These are phyloP conservation scores for Bombus breviceps DNA, from an alignment of 1,140 invertebrate species.

Conservation along the genomic window DNA sequence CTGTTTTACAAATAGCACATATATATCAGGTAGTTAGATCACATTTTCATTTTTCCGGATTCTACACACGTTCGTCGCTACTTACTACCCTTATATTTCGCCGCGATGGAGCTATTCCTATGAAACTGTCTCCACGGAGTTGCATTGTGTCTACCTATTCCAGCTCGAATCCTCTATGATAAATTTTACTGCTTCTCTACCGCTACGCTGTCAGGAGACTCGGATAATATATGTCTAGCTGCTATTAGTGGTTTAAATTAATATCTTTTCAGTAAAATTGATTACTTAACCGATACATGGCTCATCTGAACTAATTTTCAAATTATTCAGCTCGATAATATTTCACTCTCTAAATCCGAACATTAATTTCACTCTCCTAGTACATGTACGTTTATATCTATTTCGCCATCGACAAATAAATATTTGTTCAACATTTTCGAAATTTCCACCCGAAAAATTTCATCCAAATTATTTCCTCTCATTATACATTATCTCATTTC, in stretches of 20 bases:
- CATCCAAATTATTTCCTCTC: background rate
- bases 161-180: conserved; percentile 22
- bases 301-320: too few relatives aligned
- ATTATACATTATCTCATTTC: background rate
- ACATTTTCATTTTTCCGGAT: conserved; percentile 29
- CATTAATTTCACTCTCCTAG: too few relatives aligned
- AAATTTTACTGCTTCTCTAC: conserved; percentile 4
- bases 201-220: background rate
- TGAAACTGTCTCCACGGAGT: conserved; percentile 15
- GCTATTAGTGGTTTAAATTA: too few relatives aligned
- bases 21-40: conserved; percentile 29
- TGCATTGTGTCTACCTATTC: conserved; percentile 32
- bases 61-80: conserved; percentile 28
- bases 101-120: conserved; percentile 23
- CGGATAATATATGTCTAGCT: background rate
- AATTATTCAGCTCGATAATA: too few relatives aligned
- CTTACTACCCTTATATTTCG: conserved; percentile 23
- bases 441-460: too few relatives aligned
- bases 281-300: too few relatives aligned
- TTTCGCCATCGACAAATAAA: too few relatives aligned
- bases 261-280: too few relatives aligned
- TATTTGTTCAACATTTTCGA: too few relatives aligned
- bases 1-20: conserved; percentile 31
- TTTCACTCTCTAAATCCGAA: too few relatives aligned
- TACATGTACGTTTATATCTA: too few relatives aligned